Base-by-base conservation (phyloP, 2,113 vertebrate genomes). In the Indicator indicator region DNA sequence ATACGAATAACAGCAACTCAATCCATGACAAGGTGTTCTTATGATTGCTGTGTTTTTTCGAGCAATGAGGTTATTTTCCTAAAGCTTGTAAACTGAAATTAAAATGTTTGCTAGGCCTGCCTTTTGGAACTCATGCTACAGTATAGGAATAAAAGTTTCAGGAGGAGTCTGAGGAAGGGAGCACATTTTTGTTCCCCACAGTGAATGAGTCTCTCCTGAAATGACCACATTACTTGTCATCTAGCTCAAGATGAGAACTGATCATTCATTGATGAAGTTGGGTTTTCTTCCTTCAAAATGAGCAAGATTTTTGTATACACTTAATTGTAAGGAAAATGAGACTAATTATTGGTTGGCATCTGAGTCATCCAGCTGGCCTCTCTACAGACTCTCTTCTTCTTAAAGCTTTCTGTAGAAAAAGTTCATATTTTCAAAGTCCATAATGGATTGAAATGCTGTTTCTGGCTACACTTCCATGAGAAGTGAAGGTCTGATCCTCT, bases 311-410 rank as follows among this genome's bases (percentile, higher is more conserved):
- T 65, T 32, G 23, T 1, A 0, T 38, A 32, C 18, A 8, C 6
- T 46, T 48, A 77, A 60, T 58, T 4, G 1, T 33, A 33, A 75
- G 42, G 77, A 28, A 83, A 86, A 70, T n/a, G 75, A 58, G 64
- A 8, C 9, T 70, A 44, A 63, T 3, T 9, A n/a, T 17, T 5
- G 1, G 36, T 11, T 28, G 54, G 30, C 56, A 21, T 71, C 84
- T 63, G 48, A 74, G 48, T 64, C 0, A 0, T 52, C 62, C 55
- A 33, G 72, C 38, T 82, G 80, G 26, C 38, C 46, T 78, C 50
- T 4, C 14, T 44, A 11, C 0, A 5, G 10, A 3, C 1, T 1
- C 28, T 70, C 24, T 59, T 46, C 27, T 85, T 36, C 62, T 68
- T 44, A 40, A 78, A 65, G 20, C 32, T 36, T 82, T 64, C 38